Evolutionary conservation across 53 echinoderm and acorn worm species (phyloP), one percentile per base, ranked within the genome.

Genomic region (Pentamera pediparva): DNA sequence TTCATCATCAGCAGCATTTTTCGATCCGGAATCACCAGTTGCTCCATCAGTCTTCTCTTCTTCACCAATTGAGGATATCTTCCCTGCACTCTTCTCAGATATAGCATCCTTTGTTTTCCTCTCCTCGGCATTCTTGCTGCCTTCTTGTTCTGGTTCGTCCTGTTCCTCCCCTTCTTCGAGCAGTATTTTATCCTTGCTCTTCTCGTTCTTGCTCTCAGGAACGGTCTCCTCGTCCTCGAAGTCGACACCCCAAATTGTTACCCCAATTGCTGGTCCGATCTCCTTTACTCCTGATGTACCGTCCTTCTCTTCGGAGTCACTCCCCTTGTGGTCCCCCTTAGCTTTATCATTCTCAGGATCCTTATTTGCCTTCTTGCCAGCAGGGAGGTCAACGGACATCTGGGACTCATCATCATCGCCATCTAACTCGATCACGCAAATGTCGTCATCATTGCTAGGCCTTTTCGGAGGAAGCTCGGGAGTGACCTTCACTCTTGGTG

Each of bases 91-190:
- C 12, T 40, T 13, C 28, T n/a, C 15, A 12, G 15, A n/a, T n/a
- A n/a, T n/a, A n/a, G n/a, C n/a, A n/a, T n/a, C n/a, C n/a, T n/a
- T n/a, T n/a, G n/a, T n/a, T n/a, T n/a, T n/a, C n/a, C n/a, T n/a
- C n/a, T 62, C n/a, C n/a, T n/a, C n/a, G n/a, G 63, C 17, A 39
- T 62, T 35, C 39, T 6, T 24, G 15, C 20, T 6, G 39, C 37
- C n/a, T n/a, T n/a, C n/a, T n/a, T n/a, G 70, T 38, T 10, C 70
- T 70, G 32, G 18, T 70, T n/a, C n/a, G 63, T 24, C 36, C 22
- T 62, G 37, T 36, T 29, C n/a, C 35, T 62, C 24, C 10, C 13
- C 35, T 34, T 62, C 6, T 56, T 56, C n/a, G n/a, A n/a, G n/a
- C n/a, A n/a, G n/a, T n/a, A n/a, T n/a, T n/a, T n/a, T n/a, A n/a